Percentiles rank a stretch among this genome's conserved stretches.
Conservation (phyloP, 2,113 vertebrate species). For the Apeltes quadracus region DNA sequence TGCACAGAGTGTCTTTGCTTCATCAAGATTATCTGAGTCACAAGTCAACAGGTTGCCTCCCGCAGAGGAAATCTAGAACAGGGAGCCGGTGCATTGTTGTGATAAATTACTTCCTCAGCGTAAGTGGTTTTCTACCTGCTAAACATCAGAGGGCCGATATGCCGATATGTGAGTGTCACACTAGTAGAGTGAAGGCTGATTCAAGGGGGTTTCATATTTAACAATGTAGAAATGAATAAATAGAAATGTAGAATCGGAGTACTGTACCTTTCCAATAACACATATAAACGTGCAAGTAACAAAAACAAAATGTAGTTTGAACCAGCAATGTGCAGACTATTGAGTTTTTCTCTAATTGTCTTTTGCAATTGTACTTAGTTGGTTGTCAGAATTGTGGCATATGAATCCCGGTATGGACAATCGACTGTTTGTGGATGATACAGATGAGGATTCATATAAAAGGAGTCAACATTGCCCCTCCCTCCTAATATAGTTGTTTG, state of each 20-base stretch:
- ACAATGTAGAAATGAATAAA: neutral
- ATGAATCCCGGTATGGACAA: neutral
- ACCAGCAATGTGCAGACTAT: neutral
- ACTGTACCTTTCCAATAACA: neutral
- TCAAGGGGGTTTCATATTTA: too few species aligned
- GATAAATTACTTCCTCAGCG: neutral
- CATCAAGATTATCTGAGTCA: constrained; percentile 3
- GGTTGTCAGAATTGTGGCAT: neutral
- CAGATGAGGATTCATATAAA: neutral
- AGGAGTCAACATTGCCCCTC: neutral
- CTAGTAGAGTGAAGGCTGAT: too few species aligned
- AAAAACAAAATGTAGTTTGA: neutral
- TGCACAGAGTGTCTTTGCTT: neutral
- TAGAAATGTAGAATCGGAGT: neutral
- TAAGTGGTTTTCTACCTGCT: neutral
- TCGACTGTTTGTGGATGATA: neutral
- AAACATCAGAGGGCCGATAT: neutral
- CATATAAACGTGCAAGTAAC: neutral
- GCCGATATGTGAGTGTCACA: neutral
- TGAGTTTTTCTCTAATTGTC: neutral
- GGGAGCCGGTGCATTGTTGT: neutral
- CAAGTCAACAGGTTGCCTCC: neutral
- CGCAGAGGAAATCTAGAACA: constrained; percentile 6
- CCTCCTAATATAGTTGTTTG: too few species aligned
- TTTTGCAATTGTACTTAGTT: neutral